Evolutionary conservation across 2,113 vertebrate species (phyloP), one percentile per base, ranked within the genome.

Genomic region (Macquaria australasica): DNA sequence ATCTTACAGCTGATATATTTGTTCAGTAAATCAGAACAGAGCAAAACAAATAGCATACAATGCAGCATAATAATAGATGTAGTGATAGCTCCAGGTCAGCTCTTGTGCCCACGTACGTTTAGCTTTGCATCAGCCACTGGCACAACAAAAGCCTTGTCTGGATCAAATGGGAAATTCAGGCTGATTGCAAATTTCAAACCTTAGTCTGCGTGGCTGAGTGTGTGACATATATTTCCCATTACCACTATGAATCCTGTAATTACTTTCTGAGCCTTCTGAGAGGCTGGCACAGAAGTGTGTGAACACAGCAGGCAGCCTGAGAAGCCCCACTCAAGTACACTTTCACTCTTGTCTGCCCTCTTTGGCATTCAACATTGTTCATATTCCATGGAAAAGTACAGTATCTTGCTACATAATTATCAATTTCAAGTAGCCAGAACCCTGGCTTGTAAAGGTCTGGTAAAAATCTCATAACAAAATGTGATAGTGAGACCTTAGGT

Each of bases 231-330:
- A 91, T 93, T 94, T 92, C 77, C 91, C 85, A 91, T 92, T 92
- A 93, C 88, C 87, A 87, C 87, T 89, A 86, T 91, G 89, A 86
- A 89, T 91, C 73, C 84, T 92, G 89, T 94, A 95, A 95, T 95
- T 95, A 94, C 91, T 94, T 87, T 92, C 31, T 66, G 66, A 59
- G 71, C 83, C 80, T 90, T 91, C 82, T 62, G 90, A 91, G 92
- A 92, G 71, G 55, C 63, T 73, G 71, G 81, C 79, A 80, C 73
- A 73, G 72, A 89, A 79, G 86, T 88, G 85, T 79, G 69, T 88
- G 79, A 64, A 75, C 45, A 75, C 70, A 77, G 39, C 77, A 80
- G 71, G 37, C 82, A 68, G 48, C 74, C 75, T 8, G 15, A 68
- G 63, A 74, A 66, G 62, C 72, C 6, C 31, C 23, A 37, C 82